Conservation (phyloP, 2,113 vertebrate species). For the Salminus brasiliensis region DNA sequence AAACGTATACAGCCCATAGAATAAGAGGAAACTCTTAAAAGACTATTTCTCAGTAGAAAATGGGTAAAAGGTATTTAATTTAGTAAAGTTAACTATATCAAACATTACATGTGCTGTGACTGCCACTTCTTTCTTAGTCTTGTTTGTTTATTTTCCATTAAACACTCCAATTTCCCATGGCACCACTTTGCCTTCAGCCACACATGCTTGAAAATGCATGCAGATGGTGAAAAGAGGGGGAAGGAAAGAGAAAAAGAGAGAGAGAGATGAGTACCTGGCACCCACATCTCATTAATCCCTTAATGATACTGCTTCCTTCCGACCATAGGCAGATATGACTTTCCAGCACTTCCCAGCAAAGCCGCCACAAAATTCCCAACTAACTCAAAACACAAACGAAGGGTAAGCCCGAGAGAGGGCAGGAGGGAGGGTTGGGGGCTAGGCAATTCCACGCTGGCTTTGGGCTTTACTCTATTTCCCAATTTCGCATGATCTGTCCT, state of each 20-base stretch:
- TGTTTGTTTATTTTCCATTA: conserved; percentile 46
- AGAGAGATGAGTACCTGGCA: conserved; percentile 61
- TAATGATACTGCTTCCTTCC: conserved; percentile 73
- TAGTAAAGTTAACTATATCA: no score
- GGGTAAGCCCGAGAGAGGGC: conserved; percentile 11
- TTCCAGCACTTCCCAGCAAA: conserved; percentile 69
- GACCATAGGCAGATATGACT: conserved; percentile 62
- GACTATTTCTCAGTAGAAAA: no score
- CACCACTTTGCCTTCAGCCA: not conserved
- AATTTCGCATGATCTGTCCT: not conserved
- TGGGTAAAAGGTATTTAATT: no score
- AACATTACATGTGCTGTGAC: conserved; percentile 43
- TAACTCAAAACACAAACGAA: conserved; percentile 74
- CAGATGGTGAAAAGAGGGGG: not conserved
- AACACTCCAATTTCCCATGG: not conserved
- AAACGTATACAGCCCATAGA: no score
- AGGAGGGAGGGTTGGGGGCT: conserved; percentile 28
- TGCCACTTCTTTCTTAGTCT: not conserved
- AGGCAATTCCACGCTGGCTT: not conserved
- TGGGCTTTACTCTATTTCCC: not conserved
- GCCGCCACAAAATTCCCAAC: conserved; percentile 69
- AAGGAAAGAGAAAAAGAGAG: conserved; percentile 25
- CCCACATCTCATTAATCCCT: conserved; percentile 67
- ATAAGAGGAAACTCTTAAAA: no score
- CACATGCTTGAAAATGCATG: conserved; percentile 48